phyloP scores from a whole-genome alignment of 1,140 invertebrate genomes.

The Galendromus occidentalis region DNA sequence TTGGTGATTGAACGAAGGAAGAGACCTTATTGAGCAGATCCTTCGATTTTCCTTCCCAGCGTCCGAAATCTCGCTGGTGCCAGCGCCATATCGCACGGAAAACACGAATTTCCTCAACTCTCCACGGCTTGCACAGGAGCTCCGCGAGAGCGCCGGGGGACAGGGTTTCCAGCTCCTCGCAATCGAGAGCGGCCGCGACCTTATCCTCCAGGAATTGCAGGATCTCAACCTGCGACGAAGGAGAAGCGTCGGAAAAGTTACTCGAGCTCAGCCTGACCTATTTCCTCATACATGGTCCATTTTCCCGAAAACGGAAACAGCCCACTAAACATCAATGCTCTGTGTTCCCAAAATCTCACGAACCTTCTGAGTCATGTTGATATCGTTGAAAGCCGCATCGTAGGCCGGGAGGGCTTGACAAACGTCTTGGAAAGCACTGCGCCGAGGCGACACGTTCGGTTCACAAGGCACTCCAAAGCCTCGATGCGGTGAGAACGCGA shows the following conservation, averaged over 20 bases:
- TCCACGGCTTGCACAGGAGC: not conserved
- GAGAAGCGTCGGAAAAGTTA: not conserved
- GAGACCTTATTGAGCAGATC: constrained; percentile 1
- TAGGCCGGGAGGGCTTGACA: not conserved
- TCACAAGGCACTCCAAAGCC: not conserved
- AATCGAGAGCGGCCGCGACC: not conserved
- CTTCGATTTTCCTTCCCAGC: constrained; percentile 6
- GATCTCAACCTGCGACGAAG: not conserved
- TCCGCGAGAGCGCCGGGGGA: not conserved
- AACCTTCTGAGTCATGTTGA: constrained; percentile 4
- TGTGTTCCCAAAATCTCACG: not conserved
- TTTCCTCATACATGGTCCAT: not conserved
- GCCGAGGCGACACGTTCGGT: not conserved
- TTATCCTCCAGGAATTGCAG: not conserved
- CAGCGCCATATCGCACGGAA: not conserved
- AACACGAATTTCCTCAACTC: not conserved
- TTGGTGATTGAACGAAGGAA: not conserved
- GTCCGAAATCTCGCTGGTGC: not conserved
- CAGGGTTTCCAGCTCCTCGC: not conserved
- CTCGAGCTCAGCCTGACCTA: not conserved
- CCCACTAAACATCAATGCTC: not conserved
- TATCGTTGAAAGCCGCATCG: not conserved
- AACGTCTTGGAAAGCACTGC: not conserved
- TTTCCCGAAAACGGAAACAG: not conserved
- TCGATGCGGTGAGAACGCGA: too few species aligned